Conservation (phyloP, 2,113 vertebrate species). For the Pan troglodytes region NHGRI_mPanTro3-v2.1_pri NC_072421.2:54187501-54188000, state of each 20-base stretch:
- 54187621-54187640: conserved; percentile 34
- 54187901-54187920: background rate
- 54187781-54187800: background rate
- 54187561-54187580: background rate
- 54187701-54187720: background rate
- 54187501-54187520: conserved; percentile 31
- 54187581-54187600: conserved; percentile 26
- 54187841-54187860: background rate
- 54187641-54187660: background rate
- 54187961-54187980: background rate
- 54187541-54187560: conserved; percentile 34
- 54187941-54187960: background rate
- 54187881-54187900: background rate
- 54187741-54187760: background rate
- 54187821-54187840: background rate
- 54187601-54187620: background rate
- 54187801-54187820: background rate
- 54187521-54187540: conserved; percentile 40
- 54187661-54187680: conserved; percentile 11
- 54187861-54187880: background rate
- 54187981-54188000: background rate
- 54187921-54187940: background rate
- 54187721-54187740: background rate
- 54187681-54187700: conserved; percentile 19
- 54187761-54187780: background rate